phyloP scores from a whole-genome alignment of 2,113 vertebrate species.

The Pimephales promelas region DNA sequence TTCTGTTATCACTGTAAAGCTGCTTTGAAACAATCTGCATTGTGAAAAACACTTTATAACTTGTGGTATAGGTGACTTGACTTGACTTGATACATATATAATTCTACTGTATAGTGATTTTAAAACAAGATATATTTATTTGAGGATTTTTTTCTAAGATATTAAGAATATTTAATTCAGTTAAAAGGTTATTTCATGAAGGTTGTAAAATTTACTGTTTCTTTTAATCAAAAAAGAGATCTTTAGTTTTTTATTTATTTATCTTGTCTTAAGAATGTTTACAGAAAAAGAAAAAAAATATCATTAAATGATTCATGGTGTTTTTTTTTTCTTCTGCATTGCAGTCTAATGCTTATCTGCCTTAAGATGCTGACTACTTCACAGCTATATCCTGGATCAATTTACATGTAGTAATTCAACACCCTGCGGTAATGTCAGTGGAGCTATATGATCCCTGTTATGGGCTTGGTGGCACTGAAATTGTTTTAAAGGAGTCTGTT shows the following conservation, averaged over 20 bases:
- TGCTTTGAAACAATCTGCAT: no score
- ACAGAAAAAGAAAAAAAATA: background rate
- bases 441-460: background rate
- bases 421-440: constrained; percentile 1
- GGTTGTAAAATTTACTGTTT: background rate
- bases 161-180: no score
- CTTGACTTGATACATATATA: no score
- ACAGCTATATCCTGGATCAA: constrained; percentile 1
- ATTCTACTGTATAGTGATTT: no score
- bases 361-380: constrained; percentile 13
- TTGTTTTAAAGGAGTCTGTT: constrained; percentile 1
- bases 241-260: background rate
- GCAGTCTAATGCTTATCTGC: background rate
- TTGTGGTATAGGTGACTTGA: no score
- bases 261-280: background rate
- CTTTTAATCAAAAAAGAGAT: background rate
- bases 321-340: background rate
- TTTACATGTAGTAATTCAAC: background rate
- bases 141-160: background rate
- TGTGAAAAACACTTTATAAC: no score
- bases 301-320: background rate
- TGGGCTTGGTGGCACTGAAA: background rate
- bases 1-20: no score
- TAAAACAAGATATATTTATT: background rate
- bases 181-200: no score